Conservation (phyloP, 1,140 invertebrate species). For the Zeugodacus cucurbitae region DNA sequence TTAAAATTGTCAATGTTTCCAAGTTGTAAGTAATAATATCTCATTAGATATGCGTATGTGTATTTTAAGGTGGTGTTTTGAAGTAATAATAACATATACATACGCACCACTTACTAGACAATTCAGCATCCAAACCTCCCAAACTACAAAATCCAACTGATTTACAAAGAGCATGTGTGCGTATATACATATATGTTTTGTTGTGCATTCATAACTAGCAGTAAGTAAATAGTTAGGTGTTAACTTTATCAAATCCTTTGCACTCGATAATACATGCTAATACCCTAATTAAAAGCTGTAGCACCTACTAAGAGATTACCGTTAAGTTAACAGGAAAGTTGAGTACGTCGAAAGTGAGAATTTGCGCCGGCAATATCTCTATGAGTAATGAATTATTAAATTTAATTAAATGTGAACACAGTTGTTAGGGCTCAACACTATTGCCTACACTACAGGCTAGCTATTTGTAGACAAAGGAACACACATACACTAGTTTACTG, state of each 20-base stretch:
- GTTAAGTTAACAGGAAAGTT: background rate
- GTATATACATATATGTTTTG: background rate
- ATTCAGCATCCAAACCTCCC: too few relatives aligned
- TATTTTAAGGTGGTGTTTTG: too few relatives aligned
- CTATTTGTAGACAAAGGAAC: background rate
- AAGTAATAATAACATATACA: too few relatives aligned
- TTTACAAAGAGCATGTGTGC: too few relatives aligned
- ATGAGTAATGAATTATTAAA: slow-evolving; percentile 45
- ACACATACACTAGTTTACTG: background rate
- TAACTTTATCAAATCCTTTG: slow-evolving; percentile 25
- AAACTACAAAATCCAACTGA: too few relatives aligned
- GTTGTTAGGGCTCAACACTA: background rate
- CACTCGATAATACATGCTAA: slow-evolving; percentile 25
- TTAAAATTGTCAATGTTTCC: too few relatives aligned
- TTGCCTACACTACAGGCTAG: background rate
- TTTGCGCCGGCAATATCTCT: slow-evolving; percentile 16
- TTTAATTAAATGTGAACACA: slow-evolving; percentile 45
- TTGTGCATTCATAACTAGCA: too few relatives aligned
- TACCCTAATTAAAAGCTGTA: slow-evolving; percentile 22
- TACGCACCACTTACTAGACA: too few relatives aligned
- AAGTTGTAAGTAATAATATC: too few relatives aligned
- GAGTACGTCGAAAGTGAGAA: background rate
- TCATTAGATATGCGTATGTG: too few relatives aligned
- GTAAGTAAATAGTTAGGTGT: background rate
- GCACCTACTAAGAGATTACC: slow-evolving; percentile 25